phyloP scores from a whole-genome alignment of 92 coral and sea anemone species.

The Siderastrea siderea region DNA sequence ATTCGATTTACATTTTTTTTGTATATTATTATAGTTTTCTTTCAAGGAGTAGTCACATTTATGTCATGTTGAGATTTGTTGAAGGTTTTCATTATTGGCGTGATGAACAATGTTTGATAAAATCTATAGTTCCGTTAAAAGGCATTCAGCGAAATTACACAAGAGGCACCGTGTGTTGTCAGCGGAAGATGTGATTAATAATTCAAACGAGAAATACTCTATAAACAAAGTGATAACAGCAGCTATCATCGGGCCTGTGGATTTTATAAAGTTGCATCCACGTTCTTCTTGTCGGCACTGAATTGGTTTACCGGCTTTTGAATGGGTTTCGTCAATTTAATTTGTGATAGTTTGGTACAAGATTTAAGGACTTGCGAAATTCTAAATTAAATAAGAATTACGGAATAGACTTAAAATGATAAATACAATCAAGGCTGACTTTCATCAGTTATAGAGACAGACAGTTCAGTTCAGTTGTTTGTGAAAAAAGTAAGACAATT shows the following conservation, averaged over 20 bases:
- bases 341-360: neutral
- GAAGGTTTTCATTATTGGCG: neutral
- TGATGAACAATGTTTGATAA: neutral
- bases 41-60: neutral
- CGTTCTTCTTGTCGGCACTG: neutral
- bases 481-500: neutral
- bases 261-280: neutral
- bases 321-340: neutral
- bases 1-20: neutral
- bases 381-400: no score
- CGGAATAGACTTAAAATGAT: no score
- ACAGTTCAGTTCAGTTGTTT: neutral
- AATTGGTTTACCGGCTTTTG: neutral
- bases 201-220: slow-evolving; percentile 15
- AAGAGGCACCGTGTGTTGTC: neutral
- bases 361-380: no score
- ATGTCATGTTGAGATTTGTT: neutral
- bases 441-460: neutral
- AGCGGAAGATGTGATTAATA: slow-evolving; percentile 16
- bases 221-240: neutral
- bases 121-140: neutral
- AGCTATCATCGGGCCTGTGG: neutral
- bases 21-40: neutral
- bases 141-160: neutral
- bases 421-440: neutral